Base-by-base conservation (phyloP, 1,140 invertebrate species). In the Pollicipes pollicipes region DNA sequence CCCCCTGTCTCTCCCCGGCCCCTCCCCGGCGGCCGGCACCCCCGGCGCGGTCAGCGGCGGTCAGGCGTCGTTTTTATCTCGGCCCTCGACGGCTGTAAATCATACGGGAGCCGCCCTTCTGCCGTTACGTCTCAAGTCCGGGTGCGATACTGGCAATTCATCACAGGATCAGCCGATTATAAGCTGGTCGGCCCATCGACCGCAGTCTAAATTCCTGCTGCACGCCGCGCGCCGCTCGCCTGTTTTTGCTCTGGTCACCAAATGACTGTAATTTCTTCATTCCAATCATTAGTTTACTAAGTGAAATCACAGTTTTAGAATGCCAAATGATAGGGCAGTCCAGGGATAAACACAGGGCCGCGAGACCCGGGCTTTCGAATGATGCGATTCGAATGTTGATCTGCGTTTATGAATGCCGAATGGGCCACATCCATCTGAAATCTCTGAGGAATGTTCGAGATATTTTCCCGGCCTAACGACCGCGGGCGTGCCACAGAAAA, bases 231-330 rank as follows among this genome's bases (percentile, higher is more conserved):
- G 24, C 10, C 45, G 45, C 45, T 58, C 45, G 6, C 13, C 45
- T 58, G 45, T 58, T 58, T 58, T 58, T 58, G 45, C 45, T 58
- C 45, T 58, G 45, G 45, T 58, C 45, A 58, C 45, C 45, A 58
- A 58, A 58, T 27, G 27, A 66, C 64, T 66, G 64, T 66, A 66
- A 66, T 66, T 29, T 27, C 64, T 66, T 66, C 64, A 66, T 66
- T 29, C 27, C 64, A n/a, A 58, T 66, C 64, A 66, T 66, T 66
- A 66, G 64, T 66, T 66, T 29, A 66, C 64, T 66, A 28, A 66
- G 64, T 29, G 27, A 66, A 66, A 66, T 66, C 27, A 66, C 64
- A 66, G 64, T 66, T 27, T 58, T 58, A 58, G 45, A 58, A 58
- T 58, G 45, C 45, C 45, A 58, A 58, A 58, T 58, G 45, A 58